A percentile compares a stretch with the other conserved stretches of the same genome.
Evolutionary conservation across 2,113 vertebrate species (phyloP).

Genomic region (Poeciliopsis occidentalis): DNA sequence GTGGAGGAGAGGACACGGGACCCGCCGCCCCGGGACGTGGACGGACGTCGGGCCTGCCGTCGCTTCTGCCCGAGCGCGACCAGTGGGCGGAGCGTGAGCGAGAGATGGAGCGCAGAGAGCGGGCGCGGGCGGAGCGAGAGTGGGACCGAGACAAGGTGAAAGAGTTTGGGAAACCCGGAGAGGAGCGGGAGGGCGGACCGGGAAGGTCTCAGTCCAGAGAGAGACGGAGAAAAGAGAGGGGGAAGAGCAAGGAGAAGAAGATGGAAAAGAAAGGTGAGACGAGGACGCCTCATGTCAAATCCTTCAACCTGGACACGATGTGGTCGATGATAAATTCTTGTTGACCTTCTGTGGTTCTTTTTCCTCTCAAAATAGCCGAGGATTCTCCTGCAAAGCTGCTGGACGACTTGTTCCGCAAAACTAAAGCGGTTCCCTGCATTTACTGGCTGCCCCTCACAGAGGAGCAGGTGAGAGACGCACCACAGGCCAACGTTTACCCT

Average conservation of each 20-base stretch:
- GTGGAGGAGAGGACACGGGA: constrained; percentile 58
- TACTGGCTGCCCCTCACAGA: constrained; percentile 95
- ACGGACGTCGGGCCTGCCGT: constrained; percentile 35
- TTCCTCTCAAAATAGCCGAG: constrained; percentile 73
- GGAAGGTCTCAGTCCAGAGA: constrained; percentile 85
- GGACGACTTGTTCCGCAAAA: constrained; percentile 92
- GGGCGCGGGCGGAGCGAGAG: constrained; percentile 87
- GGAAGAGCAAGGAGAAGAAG: constrained; percentile 90
- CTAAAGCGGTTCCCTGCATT: constrained; percentile 92
- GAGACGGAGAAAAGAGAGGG: constrained; percentile 86
- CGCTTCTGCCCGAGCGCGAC: constrained; percentile 73
- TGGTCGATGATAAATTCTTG: background rate
- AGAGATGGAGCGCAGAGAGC: constrained; percentile 90
- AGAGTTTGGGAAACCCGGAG: constrained; percentile 77
- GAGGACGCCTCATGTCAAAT: background rate
- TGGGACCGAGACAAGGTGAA: constrained; percentile 93
- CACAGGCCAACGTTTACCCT: too few relatives aligned
- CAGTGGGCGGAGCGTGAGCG: constrained; percentile 78
- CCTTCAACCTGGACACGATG: background rate
- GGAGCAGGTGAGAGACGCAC: constrained; percentile 81
- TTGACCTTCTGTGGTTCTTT: background rate
- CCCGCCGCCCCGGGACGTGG: constrained; percentile 37
- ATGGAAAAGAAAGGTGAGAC: constrained; percentile 87
- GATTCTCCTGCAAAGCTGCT: constrained; percentile 91
- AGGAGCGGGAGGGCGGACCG: constrained; percentile 65